phyloP scores from a whole-genome alignment of 35 echinoderm and acorn worm species.

The Chiridota heheva region DNA sequence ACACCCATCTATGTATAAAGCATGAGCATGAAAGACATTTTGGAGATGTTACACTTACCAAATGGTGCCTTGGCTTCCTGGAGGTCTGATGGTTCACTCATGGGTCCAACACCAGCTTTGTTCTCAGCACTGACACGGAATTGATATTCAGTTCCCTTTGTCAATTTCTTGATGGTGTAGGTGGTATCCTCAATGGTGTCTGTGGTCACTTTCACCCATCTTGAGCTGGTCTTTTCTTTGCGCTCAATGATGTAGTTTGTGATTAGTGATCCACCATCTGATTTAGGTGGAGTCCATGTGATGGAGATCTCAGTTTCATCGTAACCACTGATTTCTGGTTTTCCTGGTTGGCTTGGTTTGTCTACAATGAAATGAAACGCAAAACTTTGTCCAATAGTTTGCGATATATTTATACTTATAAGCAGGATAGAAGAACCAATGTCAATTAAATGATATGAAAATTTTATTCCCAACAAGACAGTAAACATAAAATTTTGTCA shows the following conservation, averaged over 20 bases:
- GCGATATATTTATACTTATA: too few relatives aligned
- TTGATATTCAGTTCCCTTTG: slow-evolving; percentile 62
- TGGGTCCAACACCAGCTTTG: slow-evolving; percentile 46
- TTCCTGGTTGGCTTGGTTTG: slow-evolving; percentile 58
- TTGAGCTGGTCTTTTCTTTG: slow-evolving; percentile 66
- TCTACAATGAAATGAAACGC: slow-evolving; percentile 35
- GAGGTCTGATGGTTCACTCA: slow-evolving; percentile 23
- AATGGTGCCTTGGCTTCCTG: slow-evolving; percentile 55
- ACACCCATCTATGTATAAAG: too few relatives aligned
- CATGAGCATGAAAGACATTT: too few relatives aligned
- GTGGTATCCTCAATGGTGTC: slow-evolving; percentile 70
- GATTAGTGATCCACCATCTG: slow-evolving; percentile 73
- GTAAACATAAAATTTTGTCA: too few relatives aligned
- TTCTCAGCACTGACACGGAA: slow-evolving; percentile 63
- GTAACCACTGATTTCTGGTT: slow-evolving; percentile 39
- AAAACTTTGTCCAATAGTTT: too few relatives aligned
- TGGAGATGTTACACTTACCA: slow-evolving; percentile 41
- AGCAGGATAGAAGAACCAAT: too few relatives aligned
- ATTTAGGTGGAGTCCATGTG: slow-evolving; percentile 71
- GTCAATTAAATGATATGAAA: slow-evolving; percentile 6
- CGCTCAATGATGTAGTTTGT: slow-evolving; percentile 73
- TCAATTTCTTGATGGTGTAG: slow-evolving; percentile 56
- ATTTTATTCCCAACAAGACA: background rate
- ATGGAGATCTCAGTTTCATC: slow-evolving; percentile 63
- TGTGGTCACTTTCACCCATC: slow-evolving; percentile 74